phyloP scores from a whole-genome alignment of 30 jellyfish, hydroid and myxozoan genomes.

The Sanderia malayensis region DNA sequence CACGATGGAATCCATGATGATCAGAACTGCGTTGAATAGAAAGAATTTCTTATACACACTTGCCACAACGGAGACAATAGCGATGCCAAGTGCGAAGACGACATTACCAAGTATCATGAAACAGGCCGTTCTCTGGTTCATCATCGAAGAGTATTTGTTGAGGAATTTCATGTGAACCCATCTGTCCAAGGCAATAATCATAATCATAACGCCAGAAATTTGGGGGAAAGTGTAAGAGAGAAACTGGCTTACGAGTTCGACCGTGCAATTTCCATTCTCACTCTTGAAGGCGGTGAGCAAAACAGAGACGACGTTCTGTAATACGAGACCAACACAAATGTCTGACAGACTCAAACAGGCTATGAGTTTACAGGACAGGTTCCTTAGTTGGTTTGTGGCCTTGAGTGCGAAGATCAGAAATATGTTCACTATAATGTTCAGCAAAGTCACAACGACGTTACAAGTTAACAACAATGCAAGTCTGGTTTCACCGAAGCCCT shows the following conservation, averaged over 20 bases:
- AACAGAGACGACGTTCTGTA: neutral
- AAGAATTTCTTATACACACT: constrained; percentile 12
- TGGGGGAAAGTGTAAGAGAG: constrained; percentile 25
- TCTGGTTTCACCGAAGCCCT: neutral
- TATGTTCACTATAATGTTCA: neutral
- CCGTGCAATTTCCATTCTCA: neutral
- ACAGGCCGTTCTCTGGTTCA: constrained; percentile 7
- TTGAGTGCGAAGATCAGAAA: neutral
- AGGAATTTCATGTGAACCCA: constrained; percentile 34
- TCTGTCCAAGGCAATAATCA: constrained; percentile 38
- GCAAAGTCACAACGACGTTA: neutral
- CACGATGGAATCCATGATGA: constrained; percentile 2
- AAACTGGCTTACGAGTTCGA: constrained; percentile 16
- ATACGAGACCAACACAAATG: constrained; percentile 1
- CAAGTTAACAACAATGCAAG: neutral
- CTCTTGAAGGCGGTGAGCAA: neutral
- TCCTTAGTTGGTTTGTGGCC: neutral
- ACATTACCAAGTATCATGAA: neutral
- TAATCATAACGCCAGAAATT: constrained; percentile 31
- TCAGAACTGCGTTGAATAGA: constrained; percentile 13
- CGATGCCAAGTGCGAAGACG: neutral
- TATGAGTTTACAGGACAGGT: neutral
- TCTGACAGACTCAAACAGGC: neutral
- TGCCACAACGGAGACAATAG: neutral
- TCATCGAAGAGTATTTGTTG: constrained; percentile 9